phyloP scores from a whole-genome alignment of 2,113 vertebrate species.

The Lontra canadensis region DNA sequence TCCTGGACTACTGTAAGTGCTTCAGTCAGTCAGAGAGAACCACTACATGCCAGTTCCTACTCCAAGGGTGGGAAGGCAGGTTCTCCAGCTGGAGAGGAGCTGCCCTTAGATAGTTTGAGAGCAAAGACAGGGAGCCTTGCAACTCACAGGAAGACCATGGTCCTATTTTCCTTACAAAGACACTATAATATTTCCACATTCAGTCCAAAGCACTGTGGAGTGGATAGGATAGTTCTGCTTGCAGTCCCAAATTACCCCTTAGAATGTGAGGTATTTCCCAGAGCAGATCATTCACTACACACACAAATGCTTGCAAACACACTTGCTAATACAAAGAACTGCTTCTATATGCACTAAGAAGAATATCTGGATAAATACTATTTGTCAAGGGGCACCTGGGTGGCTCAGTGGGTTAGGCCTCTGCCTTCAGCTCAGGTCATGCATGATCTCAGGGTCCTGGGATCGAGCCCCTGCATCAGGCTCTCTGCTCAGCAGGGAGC shows the following conservation, averaged over 20 bases:
- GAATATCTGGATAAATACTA: background rate
- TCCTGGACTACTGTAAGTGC: background rate
- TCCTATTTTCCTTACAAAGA: conserved; percentile 10
- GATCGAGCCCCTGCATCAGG: too few relatives aligned
- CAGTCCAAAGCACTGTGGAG: background rate
- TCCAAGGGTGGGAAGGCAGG: background rate
- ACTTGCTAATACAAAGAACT: background rate
- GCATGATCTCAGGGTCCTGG: too few relatives aligned
- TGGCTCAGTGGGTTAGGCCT: too few relatives aligned
- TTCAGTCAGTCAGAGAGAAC: background rate
- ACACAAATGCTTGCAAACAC: background rate
- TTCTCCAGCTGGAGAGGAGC: background rate
- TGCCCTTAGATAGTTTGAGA: background rate
- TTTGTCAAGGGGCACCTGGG: background rate
- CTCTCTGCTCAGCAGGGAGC: too few relatives aligned
- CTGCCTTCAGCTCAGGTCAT: too few relatives aligned
- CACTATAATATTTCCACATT: background rate
- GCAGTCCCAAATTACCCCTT: background rate
- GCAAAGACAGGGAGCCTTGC: background rate
- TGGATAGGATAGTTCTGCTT: background rate
- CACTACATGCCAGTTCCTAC: background rate
- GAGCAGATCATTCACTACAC: background rate
- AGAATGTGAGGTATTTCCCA: background rate
- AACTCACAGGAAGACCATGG: background rate
- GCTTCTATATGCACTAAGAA: background rate